phyloP scores from a whole-genome alignment of 2,797 vertebrate species.

The Leuciscus waleckii region DNA sequence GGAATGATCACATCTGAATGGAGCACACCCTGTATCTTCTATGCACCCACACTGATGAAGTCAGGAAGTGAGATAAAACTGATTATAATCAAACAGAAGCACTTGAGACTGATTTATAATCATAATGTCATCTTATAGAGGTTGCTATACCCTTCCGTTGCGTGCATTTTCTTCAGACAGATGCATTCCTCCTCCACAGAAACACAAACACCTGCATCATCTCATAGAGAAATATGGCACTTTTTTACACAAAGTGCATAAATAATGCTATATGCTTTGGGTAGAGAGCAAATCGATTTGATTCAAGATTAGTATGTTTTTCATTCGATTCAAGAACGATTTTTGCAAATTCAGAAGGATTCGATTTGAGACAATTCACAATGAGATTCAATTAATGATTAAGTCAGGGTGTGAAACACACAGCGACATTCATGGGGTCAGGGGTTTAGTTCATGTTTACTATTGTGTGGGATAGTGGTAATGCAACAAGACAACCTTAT shows the following conservation, averaged over 20 bases:
- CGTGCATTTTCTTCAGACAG: background rate
- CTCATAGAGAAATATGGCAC: background rate
- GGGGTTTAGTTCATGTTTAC: too few species aligned
- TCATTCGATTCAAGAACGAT: too few species aligned
- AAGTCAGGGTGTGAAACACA: too few species aligned
- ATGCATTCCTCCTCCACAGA: background rate
- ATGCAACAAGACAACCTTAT: too few species aligned
- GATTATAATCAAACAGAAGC: constrained; percentile 2
- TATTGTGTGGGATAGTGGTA: too few species aligned
- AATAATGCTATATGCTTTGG: background rate
- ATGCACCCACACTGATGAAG: background rate
- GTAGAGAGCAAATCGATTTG: background rate
- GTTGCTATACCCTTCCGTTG: background rate
- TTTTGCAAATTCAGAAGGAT: background rate
- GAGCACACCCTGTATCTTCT: background rate
- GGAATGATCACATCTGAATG: background rate
- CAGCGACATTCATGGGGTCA: too few species aligned
- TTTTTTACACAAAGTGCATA: background rate
- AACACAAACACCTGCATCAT: background rate
- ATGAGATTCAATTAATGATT: too few species aligned
- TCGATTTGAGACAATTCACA: too few species aligned
- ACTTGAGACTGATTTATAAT: background rate
- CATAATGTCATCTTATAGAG: background rate
- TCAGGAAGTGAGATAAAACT: constrained; percentile 3
- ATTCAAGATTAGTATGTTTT: too few species aligned